Base-by-base conservation (phyloP, 37 sponge, comb jelly and placozoan genomes). In the Agelas oroides region DNA sequence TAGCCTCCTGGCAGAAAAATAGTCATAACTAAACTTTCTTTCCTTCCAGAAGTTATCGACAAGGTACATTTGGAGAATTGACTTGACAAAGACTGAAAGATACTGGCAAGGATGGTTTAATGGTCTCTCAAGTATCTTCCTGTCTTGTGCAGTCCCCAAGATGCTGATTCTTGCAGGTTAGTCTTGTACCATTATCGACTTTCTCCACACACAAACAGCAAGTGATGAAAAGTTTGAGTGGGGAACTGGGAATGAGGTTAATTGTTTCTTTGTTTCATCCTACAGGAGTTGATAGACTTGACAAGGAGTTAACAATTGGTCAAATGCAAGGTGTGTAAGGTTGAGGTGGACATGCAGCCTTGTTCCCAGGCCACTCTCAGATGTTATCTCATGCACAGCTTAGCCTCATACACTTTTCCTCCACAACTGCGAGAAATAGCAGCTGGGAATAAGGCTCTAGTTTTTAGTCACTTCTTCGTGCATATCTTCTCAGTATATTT, bases 291-390 rank as follows among this genome's bases (percentile, higher is more conserved):
- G 97, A 96, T 66, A 70, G 92, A 23, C 77, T 96, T 23, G 97
- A 96, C 70, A 96, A 91, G 59, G 88, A 96, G 39, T 77, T 96
- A 24, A 91, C 94, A 23, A 90, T 96, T 38, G 97, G 77, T 5
- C 97, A 96, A 18, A 96, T 96, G 92, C 97, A 96, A 91, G 97
- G 97, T 92, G 67, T 25, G 70, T 62, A 34, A 24, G 32, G 14
- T 16, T 80, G 46, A 46, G 46, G 46, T 46, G 46, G 46, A 46
- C 8, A 46, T 46, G 6, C 8, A 46, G 46, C 46, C 46, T 46
- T n/a, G n/a, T n/a, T n/a, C n/a, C n/a, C n/a, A n/a, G n/a, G n/a
- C n/a, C n/a, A n/a, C n/a, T n/a, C n/a, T n/a, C n/a, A n/a, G n/a
- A n/a, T n/a, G n/a, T n/a, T n/a, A n/a, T n/a, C n/a, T n/a, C n/a